Base-by-base conservation (phyloP, 2,888 invertebrate genomes). In the Cordilura impudica region DNA sequence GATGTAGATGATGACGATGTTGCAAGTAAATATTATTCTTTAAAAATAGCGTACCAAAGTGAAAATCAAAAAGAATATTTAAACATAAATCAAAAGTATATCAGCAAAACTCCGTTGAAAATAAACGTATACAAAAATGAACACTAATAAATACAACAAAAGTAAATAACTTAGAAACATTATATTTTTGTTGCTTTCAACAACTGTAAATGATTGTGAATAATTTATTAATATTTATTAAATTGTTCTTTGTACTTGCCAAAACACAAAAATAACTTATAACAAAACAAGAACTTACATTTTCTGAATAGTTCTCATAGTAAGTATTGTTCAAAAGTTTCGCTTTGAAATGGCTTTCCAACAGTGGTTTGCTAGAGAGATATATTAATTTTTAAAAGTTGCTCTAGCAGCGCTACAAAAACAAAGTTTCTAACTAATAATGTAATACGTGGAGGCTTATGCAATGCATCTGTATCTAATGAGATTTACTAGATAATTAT, bases 131-230 rank as follows among this genome's bases (percentile, higher is more conserved):
- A 5, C 6, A 2, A 2, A 5, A 4, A 5, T 29, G 8, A 2
- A 8, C 8, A 8, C 29, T 8, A 29, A n/a, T n/a, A n/a, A n/a
- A n/a, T n/a, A n/a, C n/a, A 39, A 31, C 16, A 61, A 45, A 54
- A 63, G 49, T 56, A 47, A 47, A 10, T 49, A n/a, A 4, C 12
- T 21, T 12, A 63, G 18, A 43, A 49, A 31, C 7, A 16, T 7
- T 19, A 51, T 21, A 12, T n/a, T 72, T 16, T 18, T 58, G 45
- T 39, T 58, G 23, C 16, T 29, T 60, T 45, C 21, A 63, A 45
- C 78, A 73, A 73, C 78, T 78, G 73, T 16, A 69, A 43, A 54
- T 78, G 78, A 72, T 72, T 51, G 56, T 58, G 12, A 43, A 69
- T 67, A 63, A 67, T 78, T 78, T 63, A 78, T 63, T 63, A 56